Percentiles rank a stretch among this genome's conserved stretches.
Conservation (phyloP, 2,113 vertebrate species). For the Agelaius tricolor region DNA sequence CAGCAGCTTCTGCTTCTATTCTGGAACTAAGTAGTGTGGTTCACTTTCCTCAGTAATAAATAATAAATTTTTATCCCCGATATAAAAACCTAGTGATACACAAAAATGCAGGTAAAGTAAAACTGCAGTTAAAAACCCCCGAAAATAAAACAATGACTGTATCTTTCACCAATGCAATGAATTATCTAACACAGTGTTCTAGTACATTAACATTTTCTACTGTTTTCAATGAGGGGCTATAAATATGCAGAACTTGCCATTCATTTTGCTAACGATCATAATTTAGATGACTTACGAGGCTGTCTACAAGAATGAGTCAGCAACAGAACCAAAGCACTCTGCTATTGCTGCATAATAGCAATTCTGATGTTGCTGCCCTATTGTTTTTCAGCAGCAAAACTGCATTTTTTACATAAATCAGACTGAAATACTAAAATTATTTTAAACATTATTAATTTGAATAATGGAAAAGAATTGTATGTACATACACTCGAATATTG, state of each 20-base stretch:
- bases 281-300: neutral
- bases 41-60: neutral
- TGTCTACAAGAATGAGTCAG: neutral
- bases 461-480: neutral
- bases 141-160: neutral
- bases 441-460: neutral
- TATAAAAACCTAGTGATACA: neutral
- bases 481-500: neutral
- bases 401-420: neutral
- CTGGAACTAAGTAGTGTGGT: neutral
- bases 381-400: neutral
- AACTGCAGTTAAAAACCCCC: neutral
- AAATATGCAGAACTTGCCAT: constrained; percentile 2
- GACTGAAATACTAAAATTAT: neutral
- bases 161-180: neutral
- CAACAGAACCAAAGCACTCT: neutral
- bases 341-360: neutral
- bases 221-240: neutral
- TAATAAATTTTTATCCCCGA: neutral
- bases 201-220: neutral
- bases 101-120: constrained; percentile 10
- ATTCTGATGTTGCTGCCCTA: neutral
- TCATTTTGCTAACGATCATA: neutral
- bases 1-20: neutral
- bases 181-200: neutral